phyloP scores from a whole-genome alignment of 2,113 vertebrate species.

The Murina feae region DNA sequence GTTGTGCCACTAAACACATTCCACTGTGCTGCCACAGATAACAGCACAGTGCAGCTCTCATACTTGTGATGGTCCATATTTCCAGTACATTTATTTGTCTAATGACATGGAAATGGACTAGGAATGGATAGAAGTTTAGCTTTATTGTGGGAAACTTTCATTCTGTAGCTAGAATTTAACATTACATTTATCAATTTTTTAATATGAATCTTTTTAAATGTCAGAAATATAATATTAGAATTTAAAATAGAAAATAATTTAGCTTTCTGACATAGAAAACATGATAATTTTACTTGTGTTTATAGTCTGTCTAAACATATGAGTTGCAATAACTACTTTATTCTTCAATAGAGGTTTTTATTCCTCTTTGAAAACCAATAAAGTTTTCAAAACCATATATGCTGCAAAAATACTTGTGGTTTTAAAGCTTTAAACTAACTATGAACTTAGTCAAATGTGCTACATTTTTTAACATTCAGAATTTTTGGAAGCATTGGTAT shows the following conservation, averaged over 20 bases:
- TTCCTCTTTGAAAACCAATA: neutral
- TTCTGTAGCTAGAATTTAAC: neutral
- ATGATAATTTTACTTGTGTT: neutral
- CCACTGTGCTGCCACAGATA: neutral
- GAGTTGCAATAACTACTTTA: neutral
- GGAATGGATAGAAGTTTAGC: neutral
- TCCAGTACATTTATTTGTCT: neutral
- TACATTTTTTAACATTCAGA: slow-evolving; percentile 6
- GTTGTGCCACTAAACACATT: neutral
- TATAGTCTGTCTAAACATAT: neutral
- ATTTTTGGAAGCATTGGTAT: neutral
- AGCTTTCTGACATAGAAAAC: neutral
- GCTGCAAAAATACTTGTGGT: neutral
- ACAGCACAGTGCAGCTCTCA: neutral
- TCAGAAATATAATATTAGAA: neutral
- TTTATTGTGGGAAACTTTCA: neutral
- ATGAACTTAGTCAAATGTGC: neutral
- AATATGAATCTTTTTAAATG: neutral
- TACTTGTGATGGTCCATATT: neutral
- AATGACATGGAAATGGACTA: neutral
- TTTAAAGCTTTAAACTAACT: slow-evolving; percentile 20
- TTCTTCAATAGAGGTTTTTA: neutral
- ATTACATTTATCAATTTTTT: neutral
- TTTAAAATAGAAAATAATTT: neutral
- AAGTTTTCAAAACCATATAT: neutral